Percentiles rank a stretch among this genome's conserved stretches.
Conservation (phyloP, 35 echinoderm and acorn worm species). For the Acanthaster planci region DNA sequence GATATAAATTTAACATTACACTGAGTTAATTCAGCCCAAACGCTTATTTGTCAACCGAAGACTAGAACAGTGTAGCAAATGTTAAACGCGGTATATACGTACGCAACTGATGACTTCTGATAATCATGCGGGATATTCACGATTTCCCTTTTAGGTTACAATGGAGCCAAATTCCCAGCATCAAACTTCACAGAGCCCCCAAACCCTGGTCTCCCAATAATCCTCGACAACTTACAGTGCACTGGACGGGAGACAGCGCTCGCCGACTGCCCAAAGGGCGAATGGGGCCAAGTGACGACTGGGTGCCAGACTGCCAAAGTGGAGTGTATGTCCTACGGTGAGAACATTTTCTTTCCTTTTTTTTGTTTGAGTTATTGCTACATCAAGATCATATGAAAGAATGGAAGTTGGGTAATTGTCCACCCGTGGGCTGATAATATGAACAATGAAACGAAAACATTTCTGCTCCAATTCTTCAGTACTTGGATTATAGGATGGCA, state of each 20-base stretch:
- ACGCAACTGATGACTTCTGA: too few relatives aligned
- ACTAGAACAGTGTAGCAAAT: not conserved
- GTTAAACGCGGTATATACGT: too few relatives aligned
- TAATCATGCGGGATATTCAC: not conserved
- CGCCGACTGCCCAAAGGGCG: not conserved
- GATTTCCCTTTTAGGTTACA: slow-evolving; percentile 24
- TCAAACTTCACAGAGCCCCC: not conserved
- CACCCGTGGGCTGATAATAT: too few relatives aligned
- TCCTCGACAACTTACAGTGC: slow-evolving; percentile 15
- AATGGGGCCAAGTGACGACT: not conserved
- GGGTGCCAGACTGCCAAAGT: not conserved
- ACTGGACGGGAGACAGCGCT: slow-evolving; percentile 3
- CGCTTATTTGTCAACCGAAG: not conserved
- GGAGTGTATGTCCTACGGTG: not conserved
- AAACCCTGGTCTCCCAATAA: not conserved
- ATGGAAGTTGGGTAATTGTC: too few relatives aligned
- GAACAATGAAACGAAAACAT: too few relatives aligned
- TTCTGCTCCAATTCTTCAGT: too few relatives aligned
- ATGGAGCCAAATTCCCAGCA: slow-evolving; percentile 22
- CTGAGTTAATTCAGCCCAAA: too few relatives aligned
- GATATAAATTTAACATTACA: too few relatives aligned
- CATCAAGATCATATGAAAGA: too few relatives aligned
- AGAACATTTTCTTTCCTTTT: not conserved
- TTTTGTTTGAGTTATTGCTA: too few relatives aligned
- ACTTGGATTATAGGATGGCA: too few relatives aligned